These are phyloP conservation scores for Calliphora vicina DNA, from an alignment of 1,140 invertebrate genomes.

Conservation along the genomic window DNA sequence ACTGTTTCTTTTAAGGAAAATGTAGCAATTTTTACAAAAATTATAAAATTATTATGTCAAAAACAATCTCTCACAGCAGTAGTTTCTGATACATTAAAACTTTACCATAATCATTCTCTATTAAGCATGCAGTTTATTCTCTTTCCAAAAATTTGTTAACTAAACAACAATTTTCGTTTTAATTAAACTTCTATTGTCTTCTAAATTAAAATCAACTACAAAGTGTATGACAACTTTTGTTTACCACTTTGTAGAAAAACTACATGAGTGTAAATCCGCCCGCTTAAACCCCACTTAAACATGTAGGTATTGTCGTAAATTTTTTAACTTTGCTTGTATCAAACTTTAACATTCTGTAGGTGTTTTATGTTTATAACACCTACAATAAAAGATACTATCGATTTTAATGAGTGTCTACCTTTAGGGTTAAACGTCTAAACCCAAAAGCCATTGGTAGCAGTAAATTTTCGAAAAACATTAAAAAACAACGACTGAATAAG, in stretches of 20 bases:
- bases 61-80: no score
- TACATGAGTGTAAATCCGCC: background rate
- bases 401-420: conserved; percentile 34
- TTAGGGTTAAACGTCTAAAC: conserved; percentile 19
- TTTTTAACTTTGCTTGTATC: background rate
- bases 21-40: no score
- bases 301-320: background rate
- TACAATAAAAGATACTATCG: conserved; percentile 14
- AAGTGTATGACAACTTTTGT: background rate
- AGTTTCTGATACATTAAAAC: no score
- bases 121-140: no score
- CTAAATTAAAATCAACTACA: no score
- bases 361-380: background rate
- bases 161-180: background rate
- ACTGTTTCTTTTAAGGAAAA: no score
- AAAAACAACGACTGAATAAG: background rate
- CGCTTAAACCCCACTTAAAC: background rate
- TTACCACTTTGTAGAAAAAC: background rate
- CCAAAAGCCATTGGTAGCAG: background rate
- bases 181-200: background rate
- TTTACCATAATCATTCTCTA: no score
- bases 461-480: background rate
- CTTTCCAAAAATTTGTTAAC: no score
- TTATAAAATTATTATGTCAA: no score
- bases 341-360: background rate